Percentiles rank a stretch among this genome's conserved stretches.
These are phyloP conservation scores for Haplotaxodon microlepis DNA, from an alignment of 2,113 vertebrate species.

Conservation along the genomic window DNA sequence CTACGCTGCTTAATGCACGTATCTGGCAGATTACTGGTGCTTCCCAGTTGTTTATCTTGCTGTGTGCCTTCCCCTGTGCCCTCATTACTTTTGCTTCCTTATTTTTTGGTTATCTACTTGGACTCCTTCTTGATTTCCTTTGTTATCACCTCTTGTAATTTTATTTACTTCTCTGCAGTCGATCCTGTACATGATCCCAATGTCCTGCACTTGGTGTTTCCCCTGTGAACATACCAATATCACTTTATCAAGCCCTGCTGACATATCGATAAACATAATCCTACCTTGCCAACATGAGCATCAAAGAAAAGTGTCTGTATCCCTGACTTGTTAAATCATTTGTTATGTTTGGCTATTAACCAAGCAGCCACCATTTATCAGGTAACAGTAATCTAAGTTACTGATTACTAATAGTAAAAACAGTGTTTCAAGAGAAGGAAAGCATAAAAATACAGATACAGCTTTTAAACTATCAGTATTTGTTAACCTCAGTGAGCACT, in stretches of 20 bases:
- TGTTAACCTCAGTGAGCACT: not conserved
- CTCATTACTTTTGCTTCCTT: not conserved
- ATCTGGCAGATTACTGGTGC: not conserved
- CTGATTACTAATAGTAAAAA: not conserved
- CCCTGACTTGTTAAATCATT: not conserved
- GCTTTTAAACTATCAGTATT: not conserved
- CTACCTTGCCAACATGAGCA: not conserved
- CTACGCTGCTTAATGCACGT: not conserved
- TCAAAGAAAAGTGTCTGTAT: not conserved
- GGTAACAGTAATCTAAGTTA: not conserved
- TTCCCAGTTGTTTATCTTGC: not conserved
- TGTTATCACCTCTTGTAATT: not conserved
- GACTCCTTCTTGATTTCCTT: not conserved
- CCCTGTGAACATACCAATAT: not conserved
- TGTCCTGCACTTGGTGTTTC: not conserved
- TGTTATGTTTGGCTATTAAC: not conserved
- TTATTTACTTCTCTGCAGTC: not conserved
- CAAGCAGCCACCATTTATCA: not conserved
- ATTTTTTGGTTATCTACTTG: not conserved
- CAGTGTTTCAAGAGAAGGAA: not conserved
- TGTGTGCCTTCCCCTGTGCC: not conserved
- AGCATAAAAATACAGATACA: not conserved
- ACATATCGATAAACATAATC: not conserved
- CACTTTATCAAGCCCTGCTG: not conserved
- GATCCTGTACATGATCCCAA: not conserved